phyloP scores from a whole-genome alignment of 2,797 vertebrate species.

The Sebastes oblongus region DNA sequence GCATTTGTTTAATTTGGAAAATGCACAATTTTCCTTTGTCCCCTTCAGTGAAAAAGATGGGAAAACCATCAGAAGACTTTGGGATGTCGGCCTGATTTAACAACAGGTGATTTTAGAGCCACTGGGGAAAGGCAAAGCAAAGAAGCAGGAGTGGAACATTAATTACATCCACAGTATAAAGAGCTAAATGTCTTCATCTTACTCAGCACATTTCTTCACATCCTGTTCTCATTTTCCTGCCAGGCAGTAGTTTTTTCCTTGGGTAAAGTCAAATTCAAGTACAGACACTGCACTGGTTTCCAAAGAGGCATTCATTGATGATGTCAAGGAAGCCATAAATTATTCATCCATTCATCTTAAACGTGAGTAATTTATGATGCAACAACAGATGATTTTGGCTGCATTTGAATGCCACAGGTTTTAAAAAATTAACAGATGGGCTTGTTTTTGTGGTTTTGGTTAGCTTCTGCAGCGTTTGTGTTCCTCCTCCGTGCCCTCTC shows the following conservation, averaged over 20 bases:
- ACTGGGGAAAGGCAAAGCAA: constrained; percentile 51
- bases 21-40: constrained; percentile 69
- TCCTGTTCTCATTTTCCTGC: constrained; percentile 8
- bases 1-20: constrained; percentile 50
- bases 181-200: constrained; percentile 1
- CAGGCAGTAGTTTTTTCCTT: background rate
- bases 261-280: constrained; percentile 17
- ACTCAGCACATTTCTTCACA: constrained; percentile 35
- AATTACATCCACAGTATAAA: constrained; percentile 59
- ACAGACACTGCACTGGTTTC: constrained; percentile 28
- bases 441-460: constrained; percentile 45
- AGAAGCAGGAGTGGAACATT: constrained; percentile 74
- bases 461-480: constrained; percentile 45
- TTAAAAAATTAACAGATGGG: constrained; percentile 30
- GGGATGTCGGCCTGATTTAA: background rate
- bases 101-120: constrained; percentile 52
- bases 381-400: constrained; percentile 31
- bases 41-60: constrained; percentile 61
- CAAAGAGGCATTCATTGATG: constrained; percentile 35
- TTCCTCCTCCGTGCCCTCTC: constrained; percentile 33
- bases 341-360: constrained; percentile 11
- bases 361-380: constrained; percentile 19
- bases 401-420: constrained; percentile 23
- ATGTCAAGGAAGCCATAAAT: constrained; percentile 48
- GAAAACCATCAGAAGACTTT: constrained; percentile 73